Percentiles rank a stretch among this genome's conserved stretches.
Conservation (phyloP, 1,140 invertebrate genomes). For the Drosophila biarmipes region DNA sequence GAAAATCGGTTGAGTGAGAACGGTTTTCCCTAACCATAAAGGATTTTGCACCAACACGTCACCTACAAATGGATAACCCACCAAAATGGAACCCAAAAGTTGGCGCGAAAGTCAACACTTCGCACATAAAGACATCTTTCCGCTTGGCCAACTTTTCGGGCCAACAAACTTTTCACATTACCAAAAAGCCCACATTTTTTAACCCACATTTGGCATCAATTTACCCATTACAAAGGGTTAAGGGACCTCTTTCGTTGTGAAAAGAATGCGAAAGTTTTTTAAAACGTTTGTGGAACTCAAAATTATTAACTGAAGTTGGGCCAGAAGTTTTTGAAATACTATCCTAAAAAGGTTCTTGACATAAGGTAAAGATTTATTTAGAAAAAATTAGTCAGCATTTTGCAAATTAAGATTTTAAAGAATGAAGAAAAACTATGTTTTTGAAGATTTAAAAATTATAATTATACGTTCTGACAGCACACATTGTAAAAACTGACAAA, state of each 20-base stretch:
- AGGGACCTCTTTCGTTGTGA: background rate
- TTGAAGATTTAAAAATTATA: too few species aligned
- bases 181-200: slow-evolving; percentile 12
- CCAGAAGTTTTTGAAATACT: background rate
- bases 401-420: too few species aligned
- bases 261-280: background rate
- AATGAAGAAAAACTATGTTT: too few species aligned
- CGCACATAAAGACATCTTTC: slow-evolving; percentile 8
- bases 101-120: slow-evolving; percentile 53
- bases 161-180: slow-evolving; percentile 30
- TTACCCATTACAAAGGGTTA: background rate
- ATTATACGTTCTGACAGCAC: too few species aligned
- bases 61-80: slow-evolving; percentile 4
- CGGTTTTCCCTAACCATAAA: slow-evolving; percentile 35
- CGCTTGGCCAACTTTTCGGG: slow-evolving; percentile 26
- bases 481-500: too few species aligned
- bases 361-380: background rate
- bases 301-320: background rate
- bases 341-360: background rate
- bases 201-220: slow-evolving; percentile 15
- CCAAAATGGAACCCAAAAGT: slow-evolving; percentile 26
- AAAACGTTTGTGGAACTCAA: background rate
- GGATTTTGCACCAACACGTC: background rate
- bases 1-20: slow-evolving; percentile 42
- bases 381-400: too few species aligned